Evolutionary conservation across 30 jellyfish, hydroid and myxozoan genomes (phyloP).

Genomic region (Pseudorhiza aurosa): DNA sequence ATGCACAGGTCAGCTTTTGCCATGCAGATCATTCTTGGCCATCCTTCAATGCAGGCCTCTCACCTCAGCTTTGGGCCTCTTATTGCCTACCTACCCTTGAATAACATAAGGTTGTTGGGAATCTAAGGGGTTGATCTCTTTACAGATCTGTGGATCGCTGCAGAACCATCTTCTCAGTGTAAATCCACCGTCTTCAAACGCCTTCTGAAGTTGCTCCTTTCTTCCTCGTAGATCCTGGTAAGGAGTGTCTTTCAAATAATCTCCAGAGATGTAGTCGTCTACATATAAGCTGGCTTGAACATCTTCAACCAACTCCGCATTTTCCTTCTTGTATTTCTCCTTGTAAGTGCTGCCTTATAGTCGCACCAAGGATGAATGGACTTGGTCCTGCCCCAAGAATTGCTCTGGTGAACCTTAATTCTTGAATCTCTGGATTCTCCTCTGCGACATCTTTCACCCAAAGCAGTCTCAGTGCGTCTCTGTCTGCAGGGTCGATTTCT

Average conservation of each 20-base stretch:
- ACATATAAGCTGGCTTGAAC: constrained; percentile 35
- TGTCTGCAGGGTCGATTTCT: constrained; percentile 39
- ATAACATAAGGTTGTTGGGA: too few relatives aligned
- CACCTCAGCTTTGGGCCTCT: too few relatives aligned
- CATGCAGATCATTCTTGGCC: too few relatives aligned
- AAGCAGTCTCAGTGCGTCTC: constrained; percentile 50
- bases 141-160: constrained; percentile 14
- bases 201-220: not conserved
- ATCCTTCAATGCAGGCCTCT: too few relatives aligned
- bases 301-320: constrained; percentile 39
- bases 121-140: constrained; percentile 24
- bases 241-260: not conserved
- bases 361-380: constrained; percentile 37
- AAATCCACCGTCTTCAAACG: constrained; percentile 39
- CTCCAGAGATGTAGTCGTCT: constrained; percentile 55
- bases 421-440: constrained; percentile 13
- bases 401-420: constrained; percentile 45
- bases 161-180: constrained; percentile 21
- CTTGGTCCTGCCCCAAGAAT: constrained; percentile 57
- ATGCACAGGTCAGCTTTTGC: too few relatives aligned
- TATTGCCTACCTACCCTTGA: too few relatives aligned
- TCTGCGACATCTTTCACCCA: constrained; percentile 26
- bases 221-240: not conserved
- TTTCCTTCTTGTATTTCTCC: not conserved
- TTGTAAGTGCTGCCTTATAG: constrained; percentile 24